Evolutionary conservation across 2,888 invertebrate genomes (phyloP).

Genomic region (Ceraclea dissimilis): DNA sequence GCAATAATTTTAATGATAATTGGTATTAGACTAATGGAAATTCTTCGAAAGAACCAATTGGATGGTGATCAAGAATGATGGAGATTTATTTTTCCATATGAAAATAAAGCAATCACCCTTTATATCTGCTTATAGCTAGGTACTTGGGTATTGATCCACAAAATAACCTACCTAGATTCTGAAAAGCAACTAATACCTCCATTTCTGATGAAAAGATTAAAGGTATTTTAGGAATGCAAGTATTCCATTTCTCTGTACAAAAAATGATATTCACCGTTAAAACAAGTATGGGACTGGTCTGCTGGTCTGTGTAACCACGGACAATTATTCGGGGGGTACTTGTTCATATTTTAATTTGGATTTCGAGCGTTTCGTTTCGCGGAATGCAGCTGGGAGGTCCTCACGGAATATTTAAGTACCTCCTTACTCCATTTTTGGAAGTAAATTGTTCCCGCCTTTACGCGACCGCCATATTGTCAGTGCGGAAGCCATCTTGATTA

Average conservation of each 20-base stretch:
- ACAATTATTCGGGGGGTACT: neutral
- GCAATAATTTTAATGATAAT: too few relatives aligned
- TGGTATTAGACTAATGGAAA: too few relatives aligned
- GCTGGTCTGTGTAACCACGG: neutral
- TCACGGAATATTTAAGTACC: neutral
- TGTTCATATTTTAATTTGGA: conserved; percentile 2
- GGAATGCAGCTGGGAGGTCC: conserved; percentile 6
- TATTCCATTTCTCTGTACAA: neutral
- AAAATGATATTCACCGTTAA: neutral
- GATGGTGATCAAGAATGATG: too few relatives aligned
- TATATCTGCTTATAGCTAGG: too few relatives aligned
- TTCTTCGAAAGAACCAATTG: too few relatives aligned
- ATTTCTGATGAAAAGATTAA: neutral
- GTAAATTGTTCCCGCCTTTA: conserved; percentile 4
- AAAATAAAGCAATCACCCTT: too few relatives aligned
- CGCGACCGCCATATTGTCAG: conserved; percentile 3
- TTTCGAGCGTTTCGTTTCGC: conserved; percentile 1
- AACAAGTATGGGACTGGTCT: conserved; percentile 1
- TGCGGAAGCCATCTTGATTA: conserved; percentile 3
- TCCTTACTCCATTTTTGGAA: conserved; percentile 1
- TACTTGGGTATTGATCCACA: too few relatives aligned
- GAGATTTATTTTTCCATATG: too few relatives aligned
- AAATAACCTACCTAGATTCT: too few relatives aligned
- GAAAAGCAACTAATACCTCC: neutral
- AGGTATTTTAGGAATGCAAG: neutral